Conservation (phyloP, 2,113 vertebrate species). For the Hemichromis elongatus region DNA sequence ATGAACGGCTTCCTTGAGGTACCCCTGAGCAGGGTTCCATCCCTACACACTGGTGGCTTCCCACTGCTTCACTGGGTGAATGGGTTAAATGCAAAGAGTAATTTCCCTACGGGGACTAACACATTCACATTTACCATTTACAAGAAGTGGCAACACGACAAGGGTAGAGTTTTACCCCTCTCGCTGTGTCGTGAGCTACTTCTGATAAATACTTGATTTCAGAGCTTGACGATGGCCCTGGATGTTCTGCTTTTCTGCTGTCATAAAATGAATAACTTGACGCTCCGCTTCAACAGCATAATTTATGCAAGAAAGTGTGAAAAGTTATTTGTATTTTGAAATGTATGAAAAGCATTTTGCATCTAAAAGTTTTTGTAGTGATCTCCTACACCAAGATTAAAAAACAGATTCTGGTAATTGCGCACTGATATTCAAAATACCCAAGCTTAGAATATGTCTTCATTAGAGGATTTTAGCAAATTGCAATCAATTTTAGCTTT, state of each 20-base stretch:
- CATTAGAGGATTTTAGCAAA: background rate
- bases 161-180: background rate
- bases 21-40: too few species aligned
- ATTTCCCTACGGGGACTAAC: too few species aligned
- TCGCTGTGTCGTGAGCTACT: background rate
- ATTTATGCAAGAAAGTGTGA: background rate
- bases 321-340: background rate
- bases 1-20: too few species aligned
- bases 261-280: background rate
- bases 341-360: background rate
- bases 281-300: background rate
- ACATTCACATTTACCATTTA: too few species aligned
- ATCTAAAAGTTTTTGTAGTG: background rate
- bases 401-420: background rate
- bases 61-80: too few species aligned
- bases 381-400: background rate
- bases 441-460: background rate
- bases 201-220: background rate
- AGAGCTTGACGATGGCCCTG: background rate
- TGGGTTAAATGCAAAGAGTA: too few species aligned
- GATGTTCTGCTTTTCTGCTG: background rate
- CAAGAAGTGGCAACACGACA: background rate
- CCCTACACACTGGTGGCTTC: too few species aligned
- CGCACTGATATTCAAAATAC: background rate
- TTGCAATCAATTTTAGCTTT: background rate